A percentile compares a stretch with the other conserved stretches of the same genome.
Evolutionary conservation across 1,140 invertebrate species (phyloP).

Genomic region (Nomia melanderi): DNA sequence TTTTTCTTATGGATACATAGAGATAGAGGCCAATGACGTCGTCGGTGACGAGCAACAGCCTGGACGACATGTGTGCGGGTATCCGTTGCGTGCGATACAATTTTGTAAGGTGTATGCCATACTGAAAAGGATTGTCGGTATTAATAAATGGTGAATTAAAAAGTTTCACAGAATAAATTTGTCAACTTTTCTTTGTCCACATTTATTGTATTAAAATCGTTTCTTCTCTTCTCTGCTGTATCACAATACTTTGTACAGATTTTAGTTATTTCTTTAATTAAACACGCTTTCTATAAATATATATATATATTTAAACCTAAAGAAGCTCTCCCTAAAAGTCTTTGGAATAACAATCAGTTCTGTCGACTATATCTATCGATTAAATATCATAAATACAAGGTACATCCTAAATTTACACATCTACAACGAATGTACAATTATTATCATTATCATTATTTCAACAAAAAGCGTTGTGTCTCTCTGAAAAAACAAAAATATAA

Average conservation of each 20-base stretch:
- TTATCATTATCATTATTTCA: neutral
- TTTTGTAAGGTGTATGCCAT: constrained; percentile 64
- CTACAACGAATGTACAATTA: constrained; percentile 20
- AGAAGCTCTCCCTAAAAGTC: neutral
- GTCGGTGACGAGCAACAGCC: constrained; percentile 38
- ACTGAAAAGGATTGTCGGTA: constrained; percentile 75
- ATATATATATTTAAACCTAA: constrained; percentile 8
- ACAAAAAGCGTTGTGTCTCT: constrained; percentile 22
- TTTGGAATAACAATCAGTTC: constrained; percentile 1
- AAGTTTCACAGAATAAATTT: constrained; percentile 48
- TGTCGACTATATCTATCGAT: neutral
- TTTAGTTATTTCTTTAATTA: too few species aligned
- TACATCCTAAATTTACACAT: constrained; percentile 5
- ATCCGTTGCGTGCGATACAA: constrained; percentile 53
- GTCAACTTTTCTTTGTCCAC: constrained; percentile 33
- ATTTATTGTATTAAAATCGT: constrained; percentile 58
- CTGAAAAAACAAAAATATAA: constrained; percentile 33
- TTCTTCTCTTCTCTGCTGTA: constrained; percentile 48
- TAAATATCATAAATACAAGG: constrained; percentile 4
- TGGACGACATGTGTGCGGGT: constrained; percentile 31
- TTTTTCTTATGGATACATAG: constrained; percentile 22
- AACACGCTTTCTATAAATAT: neutral
- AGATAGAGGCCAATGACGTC: constrained; percentile 38
- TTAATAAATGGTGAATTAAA: constrained; percentile 70
- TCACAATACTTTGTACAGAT: constrained; percentile 57